Evolutionary conservation across 2,113 vertebrate species (phyloP).

Genomic region (Blennius ocellaris): DNA sequence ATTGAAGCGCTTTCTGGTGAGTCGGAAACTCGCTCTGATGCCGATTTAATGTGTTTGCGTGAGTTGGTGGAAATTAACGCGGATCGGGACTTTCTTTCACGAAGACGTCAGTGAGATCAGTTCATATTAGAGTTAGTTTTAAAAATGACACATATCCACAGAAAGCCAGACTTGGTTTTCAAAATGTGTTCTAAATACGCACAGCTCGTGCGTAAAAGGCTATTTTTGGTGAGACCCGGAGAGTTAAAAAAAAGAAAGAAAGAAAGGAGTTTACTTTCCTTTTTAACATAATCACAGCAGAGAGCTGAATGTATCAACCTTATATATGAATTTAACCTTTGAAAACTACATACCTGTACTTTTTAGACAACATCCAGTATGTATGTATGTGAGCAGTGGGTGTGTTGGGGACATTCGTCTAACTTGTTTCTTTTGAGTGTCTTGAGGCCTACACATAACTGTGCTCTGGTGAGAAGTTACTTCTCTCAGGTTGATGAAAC

Average conservation of each 20-base stretch:
- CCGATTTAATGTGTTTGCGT: too few relatives aligned
- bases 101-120: too few relatives aligned
- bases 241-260: neutral
- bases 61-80: too few relatives aligned
- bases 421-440: constrained; percentile 21
- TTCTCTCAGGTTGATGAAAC: neutral
- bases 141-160: neutral
- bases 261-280: neutral
- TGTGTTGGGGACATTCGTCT: constrained; percentile 10
- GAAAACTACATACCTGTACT: too few relatives aligned
- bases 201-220: constrained; percentile 40
- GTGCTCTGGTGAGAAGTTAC: neutral
- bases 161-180: neutral
- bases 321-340: neutral
- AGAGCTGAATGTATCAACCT: neutral
- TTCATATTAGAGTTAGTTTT: too few relatives aligned
- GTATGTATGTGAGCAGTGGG: neutral
- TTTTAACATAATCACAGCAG: neutral
- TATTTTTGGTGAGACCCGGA: neutral
- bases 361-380: neutral
- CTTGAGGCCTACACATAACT: neutral
- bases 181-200: neutral
- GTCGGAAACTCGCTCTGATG: constrained; percentile 5
- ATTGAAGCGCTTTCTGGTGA: constrained; percentile 48
- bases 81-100: too few relatives aligned